These are phyloP conservation scores for Corythornis cristatus DNA, from an alignment of 2,113 vertebrate species.

Conservation along the genomic window DNA sequence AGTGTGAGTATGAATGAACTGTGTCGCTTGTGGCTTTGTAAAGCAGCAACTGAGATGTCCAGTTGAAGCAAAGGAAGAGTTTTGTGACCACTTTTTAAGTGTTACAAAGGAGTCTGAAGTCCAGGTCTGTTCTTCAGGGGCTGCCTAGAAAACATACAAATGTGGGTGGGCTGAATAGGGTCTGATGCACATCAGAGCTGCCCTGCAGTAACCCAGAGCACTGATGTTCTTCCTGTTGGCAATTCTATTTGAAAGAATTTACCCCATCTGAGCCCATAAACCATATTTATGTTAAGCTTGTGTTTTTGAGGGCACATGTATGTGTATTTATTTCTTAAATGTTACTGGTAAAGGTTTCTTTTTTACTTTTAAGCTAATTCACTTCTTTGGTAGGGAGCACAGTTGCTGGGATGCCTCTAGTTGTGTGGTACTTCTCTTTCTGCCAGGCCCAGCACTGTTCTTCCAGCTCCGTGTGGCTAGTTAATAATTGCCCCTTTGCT, in stretches of 20 bases:
- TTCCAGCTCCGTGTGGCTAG: conserved; percentile 30
- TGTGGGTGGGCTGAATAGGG: background rate
- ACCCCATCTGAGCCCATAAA: background rate
- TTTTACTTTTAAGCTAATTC: conserved; percentile 42
- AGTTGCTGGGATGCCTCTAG: conserved; percentile 39
- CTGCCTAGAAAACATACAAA: conserved; percentile 24
- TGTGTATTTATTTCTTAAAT: background rate
- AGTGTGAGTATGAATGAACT: background rate
- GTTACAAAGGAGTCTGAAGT: background rate
- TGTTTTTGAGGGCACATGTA: background rate
- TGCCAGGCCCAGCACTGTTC: conserved; percentile 16
- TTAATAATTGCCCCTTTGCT: conserved; percentile 66
- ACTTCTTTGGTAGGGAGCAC: conserved; percentile 29
- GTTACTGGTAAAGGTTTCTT: background rate
- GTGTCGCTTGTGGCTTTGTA: background rate
- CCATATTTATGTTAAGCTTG: background rate
- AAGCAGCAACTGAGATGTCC: background rate
- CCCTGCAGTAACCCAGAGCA: background rate
- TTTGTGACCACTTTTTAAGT: background rate
- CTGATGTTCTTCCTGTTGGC: background rate
- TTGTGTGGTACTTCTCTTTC: conserved; percentile 13
- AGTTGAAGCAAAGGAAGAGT: background rate
- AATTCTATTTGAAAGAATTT: background rate
- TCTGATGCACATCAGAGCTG: background rate
- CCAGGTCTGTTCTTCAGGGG: background rate